Percentiles rank a stretch among this genome's conserved stretches.
Conservation (phyloP, 1,140 invertebrate genomes). For the Megalopta genalis region DNA sequence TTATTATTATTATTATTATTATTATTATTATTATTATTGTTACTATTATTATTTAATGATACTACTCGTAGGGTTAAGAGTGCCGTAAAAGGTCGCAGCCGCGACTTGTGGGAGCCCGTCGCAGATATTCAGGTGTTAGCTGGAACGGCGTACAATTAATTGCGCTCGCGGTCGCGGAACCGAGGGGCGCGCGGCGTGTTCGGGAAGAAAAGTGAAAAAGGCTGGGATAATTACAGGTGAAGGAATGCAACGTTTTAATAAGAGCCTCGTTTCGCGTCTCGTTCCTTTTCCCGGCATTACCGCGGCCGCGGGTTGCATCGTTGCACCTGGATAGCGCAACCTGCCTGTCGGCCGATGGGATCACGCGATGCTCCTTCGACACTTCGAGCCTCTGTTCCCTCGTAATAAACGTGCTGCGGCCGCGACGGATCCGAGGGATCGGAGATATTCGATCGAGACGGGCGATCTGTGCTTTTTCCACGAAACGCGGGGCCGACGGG, state of each 20-base stretch:
- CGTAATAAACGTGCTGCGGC: too few species aligned
- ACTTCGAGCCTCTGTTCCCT: too few species aligned
- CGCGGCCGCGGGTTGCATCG: slow-evolving; percentile 6
- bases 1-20: too few species aligned
- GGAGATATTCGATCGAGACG: neutral
- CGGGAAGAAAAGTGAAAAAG: neutral
- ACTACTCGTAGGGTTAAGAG: too few species aligned
- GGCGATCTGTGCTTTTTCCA: too few species aligned
- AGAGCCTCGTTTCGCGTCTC: neutral
- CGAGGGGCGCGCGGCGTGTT: neutral
- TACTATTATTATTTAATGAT: too few species aligned
- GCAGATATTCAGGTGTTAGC: neutral
- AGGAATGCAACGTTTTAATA: slow-evolving; percentile 29
- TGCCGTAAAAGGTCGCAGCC: neutral
- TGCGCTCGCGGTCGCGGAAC: neutral
- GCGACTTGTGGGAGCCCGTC: neutral
- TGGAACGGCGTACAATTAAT: slow-evolving; percentile 3
- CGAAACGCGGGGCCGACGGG: too few species aligned
- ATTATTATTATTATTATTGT: too few species aligned
- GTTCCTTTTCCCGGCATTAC: neutral
- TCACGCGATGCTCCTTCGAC: slow-evolving; percentile 27
- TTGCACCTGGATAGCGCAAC: slow-evolving; percentile 35
- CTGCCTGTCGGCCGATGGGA: slow-evolving; percentile 7
- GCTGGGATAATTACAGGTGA: slow-evolving; percentile 11
- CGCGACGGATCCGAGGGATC: too few species aligned